A percentile compares a stretch with the other conserved stretches of the same genome.
These are phyloP conservation scores for Lasioglossum lativentre DNA, from an alignment of 2,888 invertebrate genomes.

Conservation along the genomic window DNA sequence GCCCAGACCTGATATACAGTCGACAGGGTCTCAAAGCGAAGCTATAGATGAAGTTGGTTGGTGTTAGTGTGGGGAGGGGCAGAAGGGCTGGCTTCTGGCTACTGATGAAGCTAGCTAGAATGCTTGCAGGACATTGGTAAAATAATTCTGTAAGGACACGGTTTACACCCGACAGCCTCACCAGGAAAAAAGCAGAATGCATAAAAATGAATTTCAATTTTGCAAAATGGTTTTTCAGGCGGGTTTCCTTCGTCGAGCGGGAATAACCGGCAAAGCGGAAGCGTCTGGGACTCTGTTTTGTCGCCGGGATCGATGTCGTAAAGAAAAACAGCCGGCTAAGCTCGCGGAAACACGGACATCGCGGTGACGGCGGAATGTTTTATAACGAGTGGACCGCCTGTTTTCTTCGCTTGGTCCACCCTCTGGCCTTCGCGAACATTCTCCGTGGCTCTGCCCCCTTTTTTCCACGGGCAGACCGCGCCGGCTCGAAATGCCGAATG, in stretches of 20 bases:
- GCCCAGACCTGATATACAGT: no score
- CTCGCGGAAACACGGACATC: slow-evolving; percentile 58
- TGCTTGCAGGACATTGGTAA: no score
- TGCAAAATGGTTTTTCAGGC: neutral
- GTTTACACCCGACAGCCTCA: neutral
- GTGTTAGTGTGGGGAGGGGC: no score
- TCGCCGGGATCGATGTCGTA: slow-evolving; percentile 31
- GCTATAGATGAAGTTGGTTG: no score
- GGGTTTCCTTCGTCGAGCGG: neutral
- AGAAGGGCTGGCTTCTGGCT: no score
- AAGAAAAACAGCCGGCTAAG: slow-evolving; percentile 58
- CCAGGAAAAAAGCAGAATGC: neutral
- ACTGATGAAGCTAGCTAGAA: no score
- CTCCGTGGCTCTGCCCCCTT: neutral
- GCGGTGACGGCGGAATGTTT: slow-evolving; percentile 63
- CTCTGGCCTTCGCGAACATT: neutral
- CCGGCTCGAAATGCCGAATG: slow-evolving; percentile 27
- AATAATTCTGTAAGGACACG: no score
- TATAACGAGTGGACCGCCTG: slow-evolving; percentile 39
- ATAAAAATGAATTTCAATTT: neutral
- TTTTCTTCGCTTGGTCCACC: slow-evolving; percentile 36
- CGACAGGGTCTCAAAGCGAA: no score
- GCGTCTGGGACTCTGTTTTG: slow-evolving; percentile 11
- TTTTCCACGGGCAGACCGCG: slow-evolving; percentile 20
- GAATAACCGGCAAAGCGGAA: slow-evolving; percentile 8